These are phyloP conservation scores for Sebastes vulpes DNA, from an alignment of 2,797 vertebrate genomes.

Conservation along the genomic window DNA sequence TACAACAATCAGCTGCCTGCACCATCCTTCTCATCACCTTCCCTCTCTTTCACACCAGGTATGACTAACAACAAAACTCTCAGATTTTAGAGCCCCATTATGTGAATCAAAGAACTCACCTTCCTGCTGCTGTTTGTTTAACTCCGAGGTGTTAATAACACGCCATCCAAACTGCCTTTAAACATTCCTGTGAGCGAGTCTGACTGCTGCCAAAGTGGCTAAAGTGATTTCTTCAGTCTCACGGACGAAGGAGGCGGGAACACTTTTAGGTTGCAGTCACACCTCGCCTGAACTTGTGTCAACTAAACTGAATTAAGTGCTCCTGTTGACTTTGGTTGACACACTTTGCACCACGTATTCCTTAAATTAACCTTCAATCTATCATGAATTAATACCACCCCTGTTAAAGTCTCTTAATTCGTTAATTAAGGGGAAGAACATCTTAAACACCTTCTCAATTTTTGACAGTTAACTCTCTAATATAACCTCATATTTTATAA, in stretches of 20 bases:
- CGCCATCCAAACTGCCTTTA: conserved; percentile 14
- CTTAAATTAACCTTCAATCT: neutral
- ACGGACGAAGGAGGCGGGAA: conserved; percentile 57
- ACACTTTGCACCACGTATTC: neutral
- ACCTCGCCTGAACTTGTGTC: conserved; percentile 39
- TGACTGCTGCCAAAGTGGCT: conserved; percentile 61
- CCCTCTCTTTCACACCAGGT: neutral
- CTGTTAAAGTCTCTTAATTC: neutral
- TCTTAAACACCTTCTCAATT: neutral
- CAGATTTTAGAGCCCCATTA: neutral
- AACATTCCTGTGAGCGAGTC: conserved; percentile 16
- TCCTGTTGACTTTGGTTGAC: neutral
- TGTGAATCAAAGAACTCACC: conserved; percentile 30
- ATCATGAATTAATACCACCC: neutral
- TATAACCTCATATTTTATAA: neutral
- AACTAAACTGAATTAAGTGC: conserved; percentile 22
- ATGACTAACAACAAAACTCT: neutral
- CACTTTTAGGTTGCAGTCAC: conserved; percentile 23
- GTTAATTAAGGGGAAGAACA: neutral
- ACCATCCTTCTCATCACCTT: neutral
- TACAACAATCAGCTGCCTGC: neutral
- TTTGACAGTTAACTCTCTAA: neutral
- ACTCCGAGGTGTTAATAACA: conserved; percentile 17
- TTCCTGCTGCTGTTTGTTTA: conserved; percentile 60
- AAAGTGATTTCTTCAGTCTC: conserved; percentile 41